Evolutionary conservation across 2,113 vertebrate genomes (phyloP), one percentile per base, ranked within the genome.

Genomic region (Copsychus sechellarum): DNA sequence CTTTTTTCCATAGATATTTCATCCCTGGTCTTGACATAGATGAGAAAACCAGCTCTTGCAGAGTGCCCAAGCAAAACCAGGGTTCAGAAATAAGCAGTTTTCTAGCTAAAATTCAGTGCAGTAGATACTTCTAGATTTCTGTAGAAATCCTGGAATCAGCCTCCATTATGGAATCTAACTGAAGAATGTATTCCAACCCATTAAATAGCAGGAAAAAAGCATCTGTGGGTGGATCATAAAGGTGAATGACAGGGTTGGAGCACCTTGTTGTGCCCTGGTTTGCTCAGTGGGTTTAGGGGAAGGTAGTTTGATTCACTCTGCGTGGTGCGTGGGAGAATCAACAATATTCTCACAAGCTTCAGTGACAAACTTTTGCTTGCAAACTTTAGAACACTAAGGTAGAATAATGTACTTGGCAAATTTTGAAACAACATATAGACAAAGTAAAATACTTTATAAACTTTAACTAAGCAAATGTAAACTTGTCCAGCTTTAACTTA

Each of bases 21-120:
- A 47, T 16, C 20, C 12, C 15, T 2, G 5, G 15, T 29, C 36
- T 36, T 86, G 28, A 91, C 11, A 48, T 0, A 61, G 21, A 26
- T 51, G n/a, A 88, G 29, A 25, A 84, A 61, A 87, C 12, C 24
- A 58, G 47, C 36, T 77, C 43, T 51, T 45, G 70, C 18, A 14
- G 20, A 65, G 11, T 33, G 9, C 12, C 42, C 23, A 61, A 28
- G 14, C 0, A 0, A 76, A 72, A 71, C 16, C 16, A 36, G 16
- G 12, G 8, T 57, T 40, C 38, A 64, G 66, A 92, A 86, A 74
- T 19, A 61, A 50, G 12, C 8, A 20, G 12, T 17, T 43, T 77
- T 77, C 45, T 65, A 56, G 7, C 42, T 92, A 50, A 92, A 83
- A 43, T 54, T 65, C 25, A 69, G 18, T 8, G 11, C 53, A 80